A percentile compares a stretch with the other conserved stretches of the same genome.
Evolutionary conservation across 2,888 invertebrate genomes (phyloP).

Genomic region (Dexiosoma caninum): DNA sequence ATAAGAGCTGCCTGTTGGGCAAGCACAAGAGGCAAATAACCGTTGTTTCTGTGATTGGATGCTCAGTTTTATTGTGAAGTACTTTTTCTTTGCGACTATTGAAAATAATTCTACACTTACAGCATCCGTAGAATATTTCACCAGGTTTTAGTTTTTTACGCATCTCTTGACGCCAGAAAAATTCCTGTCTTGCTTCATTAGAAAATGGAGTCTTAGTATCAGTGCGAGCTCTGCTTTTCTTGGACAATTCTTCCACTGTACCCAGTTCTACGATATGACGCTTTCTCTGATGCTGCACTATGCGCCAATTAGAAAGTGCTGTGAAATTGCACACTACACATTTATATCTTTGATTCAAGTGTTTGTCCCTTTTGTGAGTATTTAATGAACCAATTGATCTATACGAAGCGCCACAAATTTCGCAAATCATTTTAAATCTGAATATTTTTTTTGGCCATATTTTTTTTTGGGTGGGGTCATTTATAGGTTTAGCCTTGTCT

Average conservation of each 20-base stretch:
- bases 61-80: constrained; percentile 45
- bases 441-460: constrained; percentile 47
- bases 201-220: constrained; percentile 35
- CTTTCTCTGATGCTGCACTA: constrained; percentile 49
- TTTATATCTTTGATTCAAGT: constrained; percentile 39
- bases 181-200: constrained; percentile 33
- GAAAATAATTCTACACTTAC: constrained; percentile 37
- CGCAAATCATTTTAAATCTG: constrained; percentile 43
- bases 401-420: constrained; percentile 47
- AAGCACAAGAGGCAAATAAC: constrained; percentile 49
- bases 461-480: neutral
- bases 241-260: constrained; percentile 48
- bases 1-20: constrained; percentile 26
- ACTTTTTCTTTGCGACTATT: constrained; percentile 46
- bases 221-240: constrained; percentile 21
- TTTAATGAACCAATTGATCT: constrained; percentile 33
- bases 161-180: constrained; percentile 48
- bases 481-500: neutral
- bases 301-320: constrained; percentile 30
- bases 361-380: constrained; percentile 53
- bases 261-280: constrained; percentile 51
- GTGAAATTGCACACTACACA: constrained; percentile 53
- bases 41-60: constrained; percentile 43
- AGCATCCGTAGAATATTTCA: constrained; percentile 49
- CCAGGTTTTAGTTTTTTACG: constrained; percentile 33